A percentile compares a stretch with the other conserved stretches of the same genome.
phyloP scores from a whole-genome alignment of 2,888 invertebrate species.

The Caenorhabditis sp. region DNA sequence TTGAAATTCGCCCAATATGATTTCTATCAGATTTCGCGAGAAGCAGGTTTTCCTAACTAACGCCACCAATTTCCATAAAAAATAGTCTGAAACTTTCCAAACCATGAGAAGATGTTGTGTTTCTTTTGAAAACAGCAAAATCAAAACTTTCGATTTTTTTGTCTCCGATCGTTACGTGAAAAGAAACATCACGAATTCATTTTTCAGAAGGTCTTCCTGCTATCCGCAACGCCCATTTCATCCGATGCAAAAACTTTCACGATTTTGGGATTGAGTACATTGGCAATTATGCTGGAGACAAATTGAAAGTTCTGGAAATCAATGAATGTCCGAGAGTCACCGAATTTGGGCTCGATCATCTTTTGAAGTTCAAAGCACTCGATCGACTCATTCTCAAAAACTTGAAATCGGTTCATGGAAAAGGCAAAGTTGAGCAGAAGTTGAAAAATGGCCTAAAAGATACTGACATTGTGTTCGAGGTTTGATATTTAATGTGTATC shows the following conservation, averaged over 20 bases:
- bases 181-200: too few relatives aligned
- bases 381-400: conserved; percentile 42
- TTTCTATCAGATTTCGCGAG: too few relatives aligned
- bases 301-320: conserved; percentile 47
- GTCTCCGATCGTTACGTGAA: too few relatives aligned
- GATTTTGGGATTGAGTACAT: conserved; percentile 61
- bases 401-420: conserved; percentile 53
- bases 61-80: too few relatives aligned
- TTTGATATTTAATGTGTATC: background rate
- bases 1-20: too few relatives aligned
- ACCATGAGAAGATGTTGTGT: too few relatives aligned
- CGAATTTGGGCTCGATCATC: conserved; percentile 58
- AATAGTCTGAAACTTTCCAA: too few relatives aligned
- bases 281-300: conserved; percentile 54
- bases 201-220: conserved; percentile 6
- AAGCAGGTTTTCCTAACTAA: too few relatives aligned
- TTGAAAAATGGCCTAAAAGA: conserved; percentile 49
- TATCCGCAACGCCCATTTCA: conserved; percentile 47
- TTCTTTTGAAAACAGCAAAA: too few relatives aligned
- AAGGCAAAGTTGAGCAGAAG: conserved; percentile 44
- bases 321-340: conserved; percentile 58
- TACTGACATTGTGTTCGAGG: conserved; percentile 38
- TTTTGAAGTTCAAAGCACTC: conserved; percentile 20
- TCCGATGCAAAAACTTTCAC: conserved; percentile 59
- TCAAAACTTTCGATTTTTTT: too few relatives aligned